phyloP scores from a whole-genome alignment of 2,113 vertebrate species.

The Leptodactylus fuscus region DNA sequence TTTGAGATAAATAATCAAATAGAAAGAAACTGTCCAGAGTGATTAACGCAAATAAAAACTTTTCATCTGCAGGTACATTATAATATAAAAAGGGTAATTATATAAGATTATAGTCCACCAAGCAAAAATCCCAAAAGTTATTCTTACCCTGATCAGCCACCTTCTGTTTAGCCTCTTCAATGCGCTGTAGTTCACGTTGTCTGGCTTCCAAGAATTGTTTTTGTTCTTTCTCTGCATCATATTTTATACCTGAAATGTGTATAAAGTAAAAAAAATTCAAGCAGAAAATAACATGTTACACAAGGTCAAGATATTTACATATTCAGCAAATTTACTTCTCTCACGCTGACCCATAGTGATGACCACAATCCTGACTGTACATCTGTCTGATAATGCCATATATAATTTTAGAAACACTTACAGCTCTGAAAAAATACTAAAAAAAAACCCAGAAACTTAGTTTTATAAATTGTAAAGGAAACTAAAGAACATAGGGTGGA shows the following conservation, averaged over 20 bases:
- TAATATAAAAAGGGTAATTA: not conserved
- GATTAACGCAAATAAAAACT: not conserved
- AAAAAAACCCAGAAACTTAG: not conserved
- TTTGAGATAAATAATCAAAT: not conserved
- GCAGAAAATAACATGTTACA: not conserved
- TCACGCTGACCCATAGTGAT: not conserved
- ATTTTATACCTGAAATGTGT: conserved; percentile 86
- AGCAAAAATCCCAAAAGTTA: not conserved
- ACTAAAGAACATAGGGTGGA: not conserved
- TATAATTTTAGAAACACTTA: not conserved
- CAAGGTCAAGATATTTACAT: not conserved
- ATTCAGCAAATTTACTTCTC: not conserved
- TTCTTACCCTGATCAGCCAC: conserved; percentile 87
- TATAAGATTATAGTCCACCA: not conserved
- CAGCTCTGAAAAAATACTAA: not conserved
- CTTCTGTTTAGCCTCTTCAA: conserved; percentile 95
- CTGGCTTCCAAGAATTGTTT: conserved; percentile 89
- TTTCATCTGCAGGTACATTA: not conserved
- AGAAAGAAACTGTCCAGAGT: not conserved
- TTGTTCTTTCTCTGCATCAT: conserved; percentile 94
- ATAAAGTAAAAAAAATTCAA: conserved; percentile 19
- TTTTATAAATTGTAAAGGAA: not conserved
- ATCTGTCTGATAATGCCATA: not conserved
- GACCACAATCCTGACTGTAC: no score
- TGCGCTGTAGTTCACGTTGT: conserved; percentile 90